Evolutionary conservation across 2,113 vertebrate genomes (phyloP).

Genomic region (Dermatemys mawii): DNA sequence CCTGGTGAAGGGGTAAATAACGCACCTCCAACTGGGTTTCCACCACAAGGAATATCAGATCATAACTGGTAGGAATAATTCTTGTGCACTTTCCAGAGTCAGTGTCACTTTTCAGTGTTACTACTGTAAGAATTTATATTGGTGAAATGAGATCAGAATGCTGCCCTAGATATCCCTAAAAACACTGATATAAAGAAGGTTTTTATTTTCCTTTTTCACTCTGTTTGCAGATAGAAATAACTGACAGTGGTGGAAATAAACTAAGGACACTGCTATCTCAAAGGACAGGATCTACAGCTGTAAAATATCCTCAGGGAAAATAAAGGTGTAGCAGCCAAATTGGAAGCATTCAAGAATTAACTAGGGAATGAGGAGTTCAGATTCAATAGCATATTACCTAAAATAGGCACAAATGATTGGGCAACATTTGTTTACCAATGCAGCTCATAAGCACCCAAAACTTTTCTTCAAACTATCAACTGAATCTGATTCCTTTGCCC

Average conservation of each 20-base stretch:
- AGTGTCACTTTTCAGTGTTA: neutral
- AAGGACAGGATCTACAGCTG: neutral
- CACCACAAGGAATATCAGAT: neutral
- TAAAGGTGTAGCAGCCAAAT: neutral
- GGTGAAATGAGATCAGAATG: neutral
- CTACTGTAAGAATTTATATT: neutral
- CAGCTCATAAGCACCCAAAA: neutral
- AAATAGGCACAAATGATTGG: neutral
- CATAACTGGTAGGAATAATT: neutral
- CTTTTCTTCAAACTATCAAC: neutral
- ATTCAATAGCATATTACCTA: neutral
- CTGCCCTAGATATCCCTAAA: neutral
- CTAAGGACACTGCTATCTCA: neutral
- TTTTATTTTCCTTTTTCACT: neutral
- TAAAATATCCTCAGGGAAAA: neutral
- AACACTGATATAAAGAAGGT: neutral
- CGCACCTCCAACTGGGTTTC: neutral
- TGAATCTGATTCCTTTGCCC: neutral
- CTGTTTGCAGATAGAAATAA: neutral
- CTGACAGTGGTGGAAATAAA: neutral
- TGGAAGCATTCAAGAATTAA: neutral
- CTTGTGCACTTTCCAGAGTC: neutral
- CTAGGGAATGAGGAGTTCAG: neutral
- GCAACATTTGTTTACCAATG: neutral
- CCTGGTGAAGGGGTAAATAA: neutral